Evolutionary conservation across 2,113 vertebrate species (phyloP).

Genomic region (Lepisosteus oculatus): DNA sequence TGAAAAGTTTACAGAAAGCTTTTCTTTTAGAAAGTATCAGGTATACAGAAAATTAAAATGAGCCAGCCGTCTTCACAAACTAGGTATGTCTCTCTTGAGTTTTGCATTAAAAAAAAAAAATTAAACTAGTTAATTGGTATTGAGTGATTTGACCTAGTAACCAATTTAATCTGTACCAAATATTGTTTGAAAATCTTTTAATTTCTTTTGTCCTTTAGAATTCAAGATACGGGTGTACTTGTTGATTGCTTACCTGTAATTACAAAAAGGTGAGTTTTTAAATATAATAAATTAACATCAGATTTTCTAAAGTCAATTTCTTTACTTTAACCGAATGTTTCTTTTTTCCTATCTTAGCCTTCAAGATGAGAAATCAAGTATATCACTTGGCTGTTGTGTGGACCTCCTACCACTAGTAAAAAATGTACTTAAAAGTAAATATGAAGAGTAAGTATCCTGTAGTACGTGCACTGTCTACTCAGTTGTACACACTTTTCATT

Average conservation of each 20-base stretch:
- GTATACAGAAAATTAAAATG: too few species aligned
- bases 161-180: too few species aligned
- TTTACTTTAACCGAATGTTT: background rate
- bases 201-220: slow-evolving; percentile 55
- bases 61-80: too few species aligned
- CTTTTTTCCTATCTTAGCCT: slow-evolving; percentile 65
- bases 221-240: slow-evolving; percentile 84
- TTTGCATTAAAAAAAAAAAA: too few species aligned
- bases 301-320: background rate
- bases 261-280: slow-evolving; percentile 75
- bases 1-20: too few species aligned
- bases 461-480: background rate
- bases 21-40: too few species aligned
- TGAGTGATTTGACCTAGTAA: too few species aligned
- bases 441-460: slow-evolving; percentile 82
- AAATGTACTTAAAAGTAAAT: slow-evolving; percentile 78
- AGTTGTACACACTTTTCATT: too few species aligned
- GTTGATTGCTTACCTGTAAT: slow-evolving; percentile 90
- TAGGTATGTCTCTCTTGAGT: too few species aligned
- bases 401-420: slow-evolving; percentile 86
- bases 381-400: slow-evolving; percentile 87
- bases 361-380: slow-evolving; percentile 72
- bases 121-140: too few species aligned
- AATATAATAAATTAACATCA: background rate
- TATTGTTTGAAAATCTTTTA: too few species aligned